phyloP scores from a whole-genome alignment of 2,113 vertebrate species.

The Cranoglanis bouderius region DNA sequence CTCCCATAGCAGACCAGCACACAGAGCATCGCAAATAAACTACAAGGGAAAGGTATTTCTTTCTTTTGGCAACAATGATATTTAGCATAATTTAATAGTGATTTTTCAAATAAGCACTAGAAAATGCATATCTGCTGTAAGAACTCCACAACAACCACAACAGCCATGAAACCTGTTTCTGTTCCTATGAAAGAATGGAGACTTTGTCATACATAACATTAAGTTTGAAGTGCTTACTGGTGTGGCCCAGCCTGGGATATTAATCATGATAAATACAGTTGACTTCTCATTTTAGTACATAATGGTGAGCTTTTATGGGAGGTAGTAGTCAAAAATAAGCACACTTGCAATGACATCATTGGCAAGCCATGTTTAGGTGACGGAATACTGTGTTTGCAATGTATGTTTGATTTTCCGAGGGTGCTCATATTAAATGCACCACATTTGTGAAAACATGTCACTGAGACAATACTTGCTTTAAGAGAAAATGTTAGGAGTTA shows the following conservation, averaged over 20 bases:
- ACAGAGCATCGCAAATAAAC: constrained; percentile 45
- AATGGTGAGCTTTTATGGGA: constrained; percentile 51
- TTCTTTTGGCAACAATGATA: constrained; percentile 34
- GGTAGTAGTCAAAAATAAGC: constrained; percentile 31
- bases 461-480: constrained; percentile 36
- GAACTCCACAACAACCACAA: constrained; percentile 15
- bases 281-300: constrained; percentile 25
- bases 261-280: constrained; percentile 35
- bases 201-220: constrained; percentile 42
- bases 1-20: constrained; percentile 30
- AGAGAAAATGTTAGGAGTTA: constrained; percentile 29
- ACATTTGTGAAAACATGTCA: constrained; percentile 38
- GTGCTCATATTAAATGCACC: constrained; percentile 27
- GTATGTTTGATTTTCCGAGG: constrained; percentile 54
- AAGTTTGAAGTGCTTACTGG: constrained; percentile 25
- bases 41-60: constrained; percentile 30
- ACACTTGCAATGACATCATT: constrained; percentile 49
- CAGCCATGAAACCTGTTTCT: constrained; percentile 18
- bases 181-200: constrained; percentile 34
- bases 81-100: constrained; percentile 18
- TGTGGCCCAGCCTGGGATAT: constrained; percentile 40
- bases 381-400: constrained; percentile 32
- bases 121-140: constrained; percentile 13
- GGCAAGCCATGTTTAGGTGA: constrained; percentile 29
- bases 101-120: constrained; percentile 24